These are phyloP conservation scores for Mycalesis mineus DNA, from an alignment of 2,888 invertebrate species.

Conservation along the genomic window DNA sequence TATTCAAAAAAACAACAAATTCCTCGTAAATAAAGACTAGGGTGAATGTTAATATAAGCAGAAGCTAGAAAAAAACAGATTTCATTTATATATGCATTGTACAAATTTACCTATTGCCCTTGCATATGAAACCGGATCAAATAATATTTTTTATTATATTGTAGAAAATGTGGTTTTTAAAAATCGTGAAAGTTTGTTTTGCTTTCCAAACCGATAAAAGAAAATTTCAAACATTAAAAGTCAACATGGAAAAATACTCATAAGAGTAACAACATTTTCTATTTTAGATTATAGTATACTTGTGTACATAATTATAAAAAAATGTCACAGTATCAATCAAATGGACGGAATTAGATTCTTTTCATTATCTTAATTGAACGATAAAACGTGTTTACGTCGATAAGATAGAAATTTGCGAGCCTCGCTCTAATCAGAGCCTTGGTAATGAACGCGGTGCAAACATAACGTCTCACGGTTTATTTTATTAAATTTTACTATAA, in stretches of 20 bases:
- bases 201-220: too few species aligned
- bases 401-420: slow-evolving; percentile 33
- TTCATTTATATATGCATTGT: too few species aligned
- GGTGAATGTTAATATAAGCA: too few species aligned
- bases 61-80: too few species aligned
- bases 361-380: slow-evolving; percentile 25
- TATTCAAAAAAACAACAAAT: too few species aligned
- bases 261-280: not conserved
- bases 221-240: too few species aligned
- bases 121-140: too few species aligned
- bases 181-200: too few species aligned
- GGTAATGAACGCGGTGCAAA: slow-evolving; percentile 3
- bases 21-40: too few species aligned
- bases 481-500: not conserved
- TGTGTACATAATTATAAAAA: not conserved
- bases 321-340: not conserved
- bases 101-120: too few species aligned
- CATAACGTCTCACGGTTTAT: not conserved
- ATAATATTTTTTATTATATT: too few species aligned
- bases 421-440: slow-evolving; percentile 26
- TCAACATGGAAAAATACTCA: not conserved
- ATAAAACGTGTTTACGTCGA: slow-evolving; percentile 26
- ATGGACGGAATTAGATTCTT: slow-evolving; percentile 13
- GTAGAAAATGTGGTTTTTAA: too few species aligned
- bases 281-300: not conserved